Evolutionary conservation across 2,888 invertebrate species (phyloP), one percentile per base, ranked within the genome.

Genomic region (Ceratothoa steindachneri): DNA sequence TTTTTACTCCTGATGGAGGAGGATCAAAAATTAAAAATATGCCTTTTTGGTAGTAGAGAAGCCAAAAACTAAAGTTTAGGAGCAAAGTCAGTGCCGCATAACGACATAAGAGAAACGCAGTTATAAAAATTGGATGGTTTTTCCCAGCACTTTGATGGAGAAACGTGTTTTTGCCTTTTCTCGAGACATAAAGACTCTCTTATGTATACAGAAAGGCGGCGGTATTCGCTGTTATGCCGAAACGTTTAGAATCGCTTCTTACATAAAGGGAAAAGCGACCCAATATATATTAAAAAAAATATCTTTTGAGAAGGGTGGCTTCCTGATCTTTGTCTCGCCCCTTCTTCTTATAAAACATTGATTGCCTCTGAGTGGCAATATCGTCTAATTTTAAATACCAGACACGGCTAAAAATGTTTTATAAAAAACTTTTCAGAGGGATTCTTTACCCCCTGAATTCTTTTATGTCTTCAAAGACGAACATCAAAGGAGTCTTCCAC

Each of bases 331-430:
- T 60, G 60, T 60, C 60, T 60, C 24, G 15, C 60, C 60, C 60
- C 24, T 60, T 24, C 27, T 60, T 24, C 60, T 60, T 60, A 60
- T 60, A 60, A 60, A 60, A 60, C 60, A 60, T 60, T 60, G 60
- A 60, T 60, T 60, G 60, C 60, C 60, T 60, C 24, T 60, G 60
- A 60, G 60, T 60, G 60, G 60, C 60, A 60, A 60, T 60, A 60
- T 60, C 60, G 60, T 60, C 27, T n/a, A 60, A 60, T 60, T 60
- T 60, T 60, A 60, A 60, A 60, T 60, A 60, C 15, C 7, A 60
- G 19, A 15, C 60, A 60, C 1, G 24, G 24, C n/a, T n/a, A 24
- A 60, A 60, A 60, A 60, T n/a, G 12, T 22, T 60, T 24, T 24
- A 60, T 60, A 60, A 41, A 15, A 41, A 15, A 41, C 41, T 41